A percentile compares a stretch with the other conserved stretches of the same genome.
Conservation (phyloP, 2,888 invertebrate genomes). For the Oxyteleia sp. region DNA sequence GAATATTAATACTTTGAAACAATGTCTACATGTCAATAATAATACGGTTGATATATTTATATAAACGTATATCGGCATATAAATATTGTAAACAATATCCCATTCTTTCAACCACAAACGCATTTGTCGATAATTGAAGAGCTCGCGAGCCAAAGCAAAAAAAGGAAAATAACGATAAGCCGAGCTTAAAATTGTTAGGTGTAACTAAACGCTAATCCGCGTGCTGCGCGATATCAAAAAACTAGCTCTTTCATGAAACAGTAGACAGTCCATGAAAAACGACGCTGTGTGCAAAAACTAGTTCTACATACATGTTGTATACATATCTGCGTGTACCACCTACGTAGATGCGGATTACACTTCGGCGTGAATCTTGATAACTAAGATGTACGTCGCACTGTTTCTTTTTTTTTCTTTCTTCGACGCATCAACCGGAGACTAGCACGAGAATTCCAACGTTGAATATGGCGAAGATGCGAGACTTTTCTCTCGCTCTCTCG, state of each 20-base stretch:
- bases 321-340: conserved; percentile 70
- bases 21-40: no score
- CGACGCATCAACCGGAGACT: conserved; percentile 54
- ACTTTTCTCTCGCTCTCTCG: conserved; percentile 16
- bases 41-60: no score
- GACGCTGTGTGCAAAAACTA: conserved; percentile 65
- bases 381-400: conserved; percentile 70
- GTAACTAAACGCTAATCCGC: conserved; percentile 65
- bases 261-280: conserved; percentile 57
- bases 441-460: conserved; percentile 64
- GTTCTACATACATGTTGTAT: conserved; percentile 60
- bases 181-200: conserved; percentile 32
- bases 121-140: conserved; percentile 7
- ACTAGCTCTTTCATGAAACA: conserved; percentile 33
- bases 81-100: no score
- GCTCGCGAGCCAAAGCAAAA: not conserved
- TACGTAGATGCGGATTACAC: conserved; percentile 73
- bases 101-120: not conserved
- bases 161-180: not conserved
- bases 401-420: conserved; percentile 56
- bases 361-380: conserved; percentile 75
- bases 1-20: no score
- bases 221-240: conserved; percentile 36
- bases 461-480: conserved; percentile 44
- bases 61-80: no score